Conservation (phyloP, 2,797 vertebrate genomes). For the Phrynocephalus guinanensis region DNA sequence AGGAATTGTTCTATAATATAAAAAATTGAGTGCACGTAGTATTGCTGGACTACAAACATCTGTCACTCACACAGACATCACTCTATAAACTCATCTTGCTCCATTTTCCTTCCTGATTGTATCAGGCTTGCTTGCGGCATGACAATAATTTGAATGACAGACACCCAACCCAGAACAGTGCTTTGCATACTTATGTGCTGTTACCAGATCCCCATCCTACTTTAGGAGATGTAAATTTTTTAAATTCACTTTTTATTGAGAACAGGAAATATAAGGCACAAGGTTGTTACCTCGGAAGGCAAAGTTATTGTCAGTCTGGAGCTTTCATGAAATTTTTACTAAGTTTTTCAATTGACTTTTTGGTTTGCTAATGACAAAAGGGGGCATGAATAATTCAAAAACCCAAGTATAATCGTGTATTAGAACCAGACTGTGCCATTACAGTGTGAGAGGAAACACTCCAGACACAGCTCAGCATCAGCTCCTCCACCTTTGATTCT, state of each 20-base stretch:
- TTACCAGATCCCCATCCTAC: constrained; percentile 61
- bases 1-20: constrained; percentile 75
- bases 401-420: constrained; percentile 40
- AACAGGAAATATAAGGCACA: constrained; percentile 42
- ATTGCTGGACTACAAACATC: constrained; percentile 71
- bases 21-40: constrained; percentile 67
- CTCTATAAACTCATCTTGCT: constrained; percentile 70
- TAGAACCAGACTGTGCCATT: constrained; percentile 45
- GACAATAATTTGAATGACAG: constrained; percentile 76
- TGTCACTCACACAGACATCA: constrained; percentile 72
- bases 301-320: constrained; percentile 62
- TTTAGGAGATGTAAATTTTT: constrained; percentile 72
- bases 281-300: constrained; percentile 58
- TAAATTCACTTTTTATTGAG: constrained; percentile 72
- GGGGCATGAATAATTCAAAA: constrained; percentile 75
- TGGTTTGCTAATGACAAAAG: constrained; percentile 73
- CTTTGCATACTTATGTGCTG: constrained; percentile 66
- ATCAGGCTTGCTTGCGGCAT: constrained; percentile 60
- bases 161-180: constrained; percentile 15
- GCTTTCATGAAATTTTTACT: constrained; percentile 78
- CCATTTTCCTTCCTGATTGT: constrained; percentile 71
- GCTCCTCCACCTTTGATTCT: constrained; percentile 56
- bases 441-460: constrained; percentile 61
- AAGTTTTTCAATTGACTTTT: constrained; percentile 75
- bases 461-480: constrained; percentile 60